phyloP scores from a whole-genome alignment of 2,797 vertebrate genomes.

The Enteromius trimaculatus region DNA sequence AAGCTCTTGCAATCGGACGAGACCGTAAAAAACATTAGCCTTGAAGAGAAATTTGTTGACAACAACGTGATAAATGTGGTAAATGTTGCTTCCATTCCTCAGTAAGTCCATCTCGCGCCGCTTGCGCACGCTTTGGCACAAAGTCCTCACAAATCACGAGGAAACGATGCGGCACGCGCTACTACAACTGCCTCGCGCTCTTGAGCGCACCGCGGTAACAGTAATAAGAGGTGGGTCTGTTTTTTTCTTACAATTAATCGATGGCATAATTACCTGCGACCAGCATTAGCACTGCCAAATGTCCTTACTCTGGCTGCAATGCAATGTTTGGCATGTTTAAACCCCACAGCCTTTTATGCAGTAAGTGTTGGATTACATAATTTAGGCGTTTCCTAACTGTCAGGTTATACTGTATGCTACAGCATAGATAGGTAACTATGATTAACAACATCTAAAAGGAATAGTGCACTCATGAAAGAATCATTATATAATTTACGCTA shows the following conservation, averaged over 20 bases:
- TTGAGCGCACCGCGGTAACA: background rate
- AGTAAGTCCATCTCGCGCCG: background rate
- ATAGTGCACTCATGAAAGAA: background rate
- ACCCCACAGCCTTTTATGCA: background rate
- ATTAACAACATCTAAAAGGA: background rate
- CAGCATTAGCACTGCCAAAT: conserved; percentile 2
- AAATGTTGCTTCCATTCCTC: background rate
- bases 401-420: background rate
- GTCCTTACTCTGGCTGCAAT: background rate
- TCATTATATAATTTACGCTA: background rate
- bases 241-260: conserved; percentile 8
- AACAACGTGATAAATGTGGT: background rate
- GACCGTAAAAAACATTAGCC: background rate
- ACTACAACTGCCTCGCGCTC: background rate
- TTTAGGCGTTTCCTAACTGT: background rate
- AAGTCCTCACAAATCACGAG: conserved; percentile 23
- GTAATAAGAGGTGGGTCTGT: conserved; percentile 1
- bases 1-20: background rate
- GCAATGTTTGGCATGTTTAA: background rate
- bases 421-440: background rate
- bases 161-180: conserved; percentile 16
- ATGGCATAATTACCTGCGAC: conserved; percentile 28
- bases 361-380: background rate
- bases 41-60: background rate
- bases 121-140: background rate